Base-by-base conservation (phyloP, 2,888 invertebrate genomes). In the Mythimna impura region DNA sequence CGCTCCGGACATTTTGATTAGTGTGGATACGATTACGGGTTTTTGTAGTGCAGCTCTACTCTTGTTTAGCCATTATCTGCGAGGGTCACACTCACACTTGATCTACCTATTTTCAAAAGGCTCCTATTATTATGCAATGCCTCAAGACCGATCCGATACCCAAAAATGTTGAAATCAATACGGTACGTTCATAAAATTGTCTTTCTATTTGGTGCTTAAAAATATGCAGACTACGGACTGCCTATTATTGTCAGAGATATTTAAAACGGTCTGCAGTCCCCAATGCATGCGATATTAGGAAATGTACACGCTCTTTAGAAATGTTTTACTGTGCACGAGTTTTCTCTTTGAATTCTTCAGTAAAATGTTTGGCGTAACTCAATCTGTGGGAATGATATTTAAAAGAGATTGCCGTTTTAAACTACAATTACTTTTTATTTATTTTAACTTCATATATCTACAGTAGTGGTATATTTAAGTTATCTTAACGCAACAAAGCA, bases 221-320 rank as follows among this genome's bases (percentile, higher is more conserved):
- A 36, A 71, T 77, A 71, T 76, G 52, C 55, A 20, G 17, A 25
- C 4, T 30, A n/a, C 20, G 6, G 10, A 36, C 40, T 12, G 54
- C 9, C 54, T 66, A 62, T 76, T 71, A 57, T 71, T 17, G 61
- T 43, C 9, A n/a, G 0, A 6, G 50, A 57, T 71, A 77, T 78
- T 66, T 62, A 30, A 62, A 66, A 36, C 36, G 14, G 34, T 17
- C 43, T 43, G 52, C 62, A 47, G 34, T 57, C 14, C 6, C n/a
- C 43, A 36, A 47, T 57, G 50, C 43, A 57, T 20, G 10, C 52
- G 55, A 71, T 52, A 54, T 77, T 57, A 54, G 52, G 12, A 22
- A 61, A 61, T 61, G 36, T n/a, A 71, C 25, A 77, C 40, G 36
- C 71, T 71, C 61, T 70, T 36, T 77, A 71, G 40, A 66, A 76